A percentile compares a stretch with the other conserved stretches of the same genome.
phyloP scores from a whole-genome alignment of 2,888 invertebrate genomes.

The Dryomyza anilis region DNA sequence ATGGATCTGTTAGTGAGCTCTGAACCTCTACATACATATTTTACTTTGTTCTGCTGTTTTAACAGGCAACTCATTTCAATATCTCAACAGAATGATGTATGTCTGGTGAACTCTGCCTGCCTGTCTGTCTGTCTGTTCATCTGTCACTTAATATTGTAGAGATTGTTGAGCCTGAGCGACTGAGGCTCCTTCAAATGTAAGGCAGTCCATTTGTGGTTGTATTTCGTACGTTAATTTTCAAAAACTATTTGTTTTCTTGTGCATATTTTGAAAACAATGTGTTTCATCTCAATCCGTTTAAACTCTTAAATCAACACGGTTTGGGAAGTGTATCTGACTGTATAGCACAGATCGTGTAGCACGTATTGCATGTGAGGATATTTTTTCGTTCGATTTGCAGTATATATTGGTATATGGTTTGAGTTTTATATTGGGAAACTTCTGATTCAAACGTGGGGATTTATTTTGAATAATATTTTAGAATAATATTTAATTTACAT shows the following conservation, averaged over 20 bases:
- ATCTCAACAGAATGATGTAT: too few species aligned
- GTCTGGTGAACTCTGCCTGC: too few species aligned
- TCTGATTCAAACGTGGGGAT: background rate
- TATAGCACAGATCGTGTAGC: background rate
- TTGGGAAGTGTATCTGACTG: conserved; percentile 47
- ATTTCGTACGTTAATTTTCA: background rate
- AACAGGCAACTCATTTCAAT: background rate
- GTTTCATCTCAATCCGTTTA: conserved; percentile 38
- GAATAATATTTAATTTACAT: too few species aligned
- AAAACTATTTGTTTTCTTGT: conserved; percentile 12
- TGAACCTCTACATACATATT: background rate
- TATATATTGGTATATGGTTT: too few species aligned
- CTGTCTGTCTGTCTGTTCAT: background rate
- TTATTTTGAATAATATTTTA: too few species aligned
- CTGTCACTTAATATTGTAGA: conserved; percentile 4
- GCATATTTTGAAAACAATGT: conserved; percentile 31
- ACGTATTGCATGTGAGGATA: background rate
- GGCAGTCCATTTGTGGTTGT: background rate
- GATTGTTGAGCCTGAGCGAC: background rate
- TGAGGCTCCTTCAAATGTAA: background rate
- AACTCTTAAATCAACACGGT: conserved; percentile 36
- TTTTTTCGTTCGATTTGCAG: background rate
- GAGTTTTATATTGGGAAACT: background rate
- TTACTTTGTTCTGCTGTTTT: background rate
- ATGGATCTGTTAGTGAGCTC: conserved; percentile 29